Base-by-base conservation (phyloP, 1,140 invertebrate genomes). In the Trichogramma pretiosum region DNA sequence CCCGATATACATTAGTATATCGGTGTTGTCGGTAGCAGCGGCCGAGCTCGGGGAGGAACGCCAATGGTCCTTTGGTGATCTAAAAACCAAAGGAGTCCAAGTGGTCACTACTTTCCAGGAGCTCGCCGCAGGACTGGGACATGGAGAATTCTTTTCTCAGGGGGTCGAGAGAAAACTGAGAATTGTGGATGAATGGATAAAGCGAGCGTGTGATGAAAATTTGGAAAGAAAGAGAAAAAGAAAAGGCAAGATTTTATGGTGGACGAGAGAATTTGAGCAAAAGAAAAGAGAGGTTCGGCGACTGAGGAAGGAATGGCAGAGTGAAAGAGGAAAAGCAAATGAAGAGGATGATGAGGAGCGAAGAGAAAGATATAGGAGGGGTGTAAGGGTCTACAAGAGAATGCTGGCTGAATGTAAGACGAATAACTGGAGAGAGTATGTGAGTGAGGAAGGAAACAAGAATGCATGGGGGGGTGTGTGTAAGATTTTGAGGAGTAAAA, bases 111-210 rank as follows among this genome's bases (percentile, higher is more conserved):
- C 23, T 13, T 3, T 44, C 2, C 5, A 4, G 4, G 19, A 17
- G 3, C 17, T 11, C 11, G 22, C 37, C 11, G 37, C n/a, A 0
- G 37, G 3, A 8, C 16, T 7, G 3, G 37, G 47, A 11, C 14
- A 17, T 21, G 38, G 11, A 14, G 28, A 36, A 7, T 49, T 34
- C 9, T 1, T 5, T 9, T 13, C n/a, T 13, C 22, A 26, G 3
- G 11, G 19, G 2, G 39, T n/a, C 11, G 18, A 26, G 32, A 32
- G 37, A 5, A 34, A 26, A 21, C 18, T 42, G 17, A 9, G 9
- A 2, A 21, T 24, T 8, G 13, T 50, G 36, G 7, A 19, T 30
- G 35, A 34, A 45, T 50, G 48, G 48, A 45, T 33, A 13, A 8
- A 16, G 19, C 3, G 5, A 3, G 47, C 22, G 21, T 35, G 43